Evolutionary conservation across 2,888 invertebrate genomes (phyloP).

Genomic region (Phortica magna): DNA sequence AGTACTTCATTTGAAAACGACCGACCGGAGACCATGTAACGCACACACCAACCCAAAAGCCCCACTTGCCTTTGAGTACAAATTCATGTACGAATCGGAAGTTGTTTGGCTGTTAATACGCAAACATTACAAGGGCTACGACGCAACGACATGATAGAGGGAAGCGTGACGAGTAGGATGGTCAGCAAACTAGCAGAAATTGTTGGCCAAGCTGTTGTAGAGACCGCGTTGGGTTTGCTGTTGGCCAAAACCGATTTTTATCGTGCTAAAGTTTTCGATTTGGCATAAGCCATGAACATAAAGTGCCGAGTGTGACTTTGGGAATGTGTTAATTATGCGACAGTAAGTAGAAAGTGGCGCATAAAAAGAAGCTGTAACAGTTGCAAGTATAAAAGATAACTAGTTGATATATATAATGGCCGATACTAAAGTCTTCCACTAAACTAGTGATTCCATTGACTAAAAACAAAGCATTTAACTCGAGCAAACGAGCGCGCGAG

Average conservation of each 20-base stretch:
- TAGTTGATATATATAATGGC: too few species aligned
- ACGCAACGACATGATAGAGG: background rate
- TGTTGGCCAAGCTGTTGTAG: slow-evolving; percentile 43
- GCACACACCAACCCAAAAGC: too few species aligned
- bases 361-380: too few species aligned
- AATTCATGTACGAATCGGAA: background rate
- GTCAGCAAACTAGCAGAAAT: slow-evolving; percentile 27
- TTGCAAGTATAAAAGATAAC: too few species aligned
- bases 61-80: background rate
- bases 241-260: slow-evolving; percentile 57
- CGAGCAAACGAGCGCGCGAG: too few species aligned
- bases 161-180: too few species aligned
- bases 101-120: background rate
- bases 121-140: background rate
- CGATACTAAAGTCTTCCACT: too few species aligned
- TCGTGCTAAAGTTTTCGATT: slow-evolving; percentile 30
- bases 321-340: slow-evolving; percentile 50
- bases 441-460: too few species aligned
- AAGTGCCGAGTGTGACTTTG: slow-evolving; percentile 41
- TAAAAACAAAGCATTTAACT: too few species aligned
- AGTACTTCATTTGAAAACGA: slow-evolving; percentile 73
- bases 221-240: slow-evolving; percentile 14
- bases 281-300: slow-evolving; percentile 45
- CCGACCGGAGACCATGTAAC: slow-evolving; percentile 35
- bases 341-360: background rate